Conservation (phyloP, 2,888 invertebrate genomes). For the Calliopum simillimum region DNA sequence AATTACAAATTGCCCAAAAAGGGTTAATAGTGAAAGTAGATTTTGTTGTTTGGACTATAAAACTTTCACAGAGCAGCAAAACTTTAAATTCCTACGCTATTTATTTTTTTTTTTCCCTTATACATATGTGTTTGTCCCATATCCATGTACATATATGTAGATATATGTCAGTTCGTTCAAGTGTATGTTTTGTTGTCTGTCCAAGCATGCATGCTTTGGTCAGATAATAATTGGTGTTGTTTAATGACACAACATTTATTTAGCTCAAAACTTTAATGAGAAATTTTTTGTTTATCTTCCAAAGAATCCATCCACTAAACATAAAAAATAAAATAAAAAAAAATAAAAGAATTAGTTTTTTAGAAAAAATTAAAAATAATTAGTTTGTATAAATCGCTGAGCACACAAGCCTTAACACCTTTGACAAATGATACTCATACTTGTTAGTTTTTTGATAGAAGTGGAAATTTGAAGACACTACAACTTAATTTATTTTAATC, state of each 20-base stretch:
- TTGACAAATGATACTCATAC: too few relatives aligned
- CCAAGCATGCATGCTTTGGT: constrained; percentile 38
- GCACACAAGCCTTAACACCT: background rate
- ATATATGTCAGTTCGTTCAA: background rate
- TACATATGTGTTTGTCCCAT: constrained; percentile 18
- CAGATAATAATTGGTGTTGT: constrained; percentile 46
- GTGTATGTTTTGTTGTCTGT: constrained; percentile 7
- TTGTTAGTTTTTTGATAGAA: too few relatives aligned
- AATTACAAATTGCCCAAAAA: constrained; percentile 47
- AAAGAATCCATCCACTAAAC: constrained; percentile 3
- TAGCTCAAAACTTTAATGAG: constrained; percentile 44
- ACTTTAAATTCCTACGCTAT: constrained; percentile 35
- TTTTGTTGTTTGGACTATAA: constrained; percentile 43
- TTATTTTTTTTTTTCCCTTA: background rate
- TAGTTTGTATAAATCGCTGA: background rate
- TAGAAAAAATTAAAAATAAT: constrained; percentile 10
- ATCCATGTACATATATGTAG: constrained; percentile 1
- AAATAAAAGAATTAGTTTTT: background rate
- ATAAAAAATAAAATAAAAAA: background rate
- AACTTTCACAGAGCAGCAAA: constrained; percentile 33
- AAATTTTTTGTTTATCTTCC: constrained; percentile 40
- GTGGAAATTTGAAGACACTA: too few relatives aligned
- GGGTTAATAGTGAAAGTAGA: constrained; percentile 48
- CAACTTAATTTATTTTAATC: too few relatives aligned
- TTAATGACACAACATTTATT: constrained; percentile 46